These are phyloP conservation scores for Nibea coibor DNA, from an alignment of 2,113 vertebrate species.

Conservation along the genomic window DNA sequence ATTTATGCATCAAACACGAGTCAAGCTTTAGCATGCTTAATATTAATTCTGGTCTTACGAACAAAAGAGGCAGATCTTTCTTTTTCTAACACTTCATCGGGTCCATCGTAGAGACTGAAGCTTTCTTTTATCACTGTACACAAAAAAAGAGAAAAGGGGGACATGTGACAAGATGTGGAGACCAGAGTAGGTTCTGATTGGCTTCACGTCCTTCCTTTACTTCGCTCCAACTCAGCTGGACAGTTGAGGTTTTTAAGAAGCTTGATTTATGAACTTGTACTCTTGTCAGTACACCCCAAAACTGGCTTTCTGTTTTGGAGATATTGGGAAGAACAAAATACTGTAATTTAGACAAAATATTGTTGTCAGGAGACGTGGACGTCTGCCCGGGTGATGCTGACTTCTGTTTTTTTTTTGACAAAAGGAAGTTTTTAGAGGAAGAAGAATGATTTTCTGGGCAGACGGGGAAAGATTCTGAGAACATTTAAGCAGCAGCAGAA, in stretches of 20 bases:
- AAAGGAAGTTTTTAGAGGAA: constrained; percentile 16
- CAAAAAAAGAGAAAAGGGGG: constrained; percentile 28
- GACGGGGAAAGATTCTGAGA: constrained; percentile 12
- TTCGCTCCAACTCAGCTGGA: constrained; percentile 8
- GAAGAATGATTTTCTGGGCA: background rate
- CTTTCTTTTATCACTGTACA: constrained; percentile 39
- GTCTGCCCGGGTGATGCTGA: background rate
- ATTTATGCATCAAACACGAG: constrained; percentile 23
- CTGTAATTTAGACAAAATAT: constrained; percentile 13
- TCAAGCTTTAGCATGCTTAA: constrained; percentile 56
- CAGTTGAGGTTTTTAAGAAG: constrained; percentile 29
- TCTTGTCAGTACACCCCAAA: constrained; percentile 41
- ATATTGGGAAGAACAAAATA: constrained; percentile 16
- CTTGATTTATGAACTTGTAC: constrained; percentile 58
- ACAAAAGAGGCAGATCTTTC: constrained; percentile 14
- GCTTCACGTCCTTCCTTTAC: constrained; percentile 40
- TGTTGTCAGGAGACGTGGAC: background rate
- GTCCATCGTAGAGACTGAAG: constrained; percentile 42
- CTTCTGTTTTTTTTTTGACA: background rate
- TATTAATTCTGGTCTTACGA: constrained; percentile 36
- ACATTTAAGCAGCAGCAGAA: background rate
- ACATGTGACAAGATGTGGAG: constrained; percentile 65
- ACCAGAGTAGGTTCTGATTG: constrained; percentile 46
- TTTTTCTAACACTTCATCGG: constrained; percentile 39
- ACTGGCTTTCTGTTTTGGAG: background rate